phyloP scores from a whole-genome alignment of 2,888 invertebrate species.

The Drosophila cognata region DNA sequence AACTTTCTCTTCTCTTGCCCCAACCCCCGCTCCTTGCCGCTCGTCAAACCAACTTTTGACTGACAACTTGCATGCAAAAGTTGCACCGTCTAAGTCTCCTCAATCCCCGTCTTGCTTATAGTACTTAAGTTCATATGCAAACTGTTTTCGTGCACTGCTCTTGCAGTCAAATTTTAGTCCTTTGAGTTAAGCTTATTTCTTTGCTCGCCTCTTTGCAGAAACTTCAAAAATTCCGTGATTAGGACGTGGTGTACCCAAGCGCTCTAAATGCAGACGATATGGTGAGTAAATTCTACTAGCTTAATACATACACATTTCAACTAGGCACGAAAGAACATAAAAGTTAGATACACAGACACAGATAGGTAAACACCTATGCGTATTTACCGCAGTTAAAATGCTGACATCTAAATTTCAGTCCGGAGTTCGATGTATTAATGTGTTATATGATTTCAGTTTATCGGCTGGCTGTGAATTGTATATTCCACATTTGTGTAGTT shows the following conservation, averaged over 20 bases:
- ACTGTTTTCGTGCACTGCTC: constrained; percentile 12
- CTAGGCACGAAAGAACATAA: background rate
- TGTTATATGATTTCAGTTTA: background rate
- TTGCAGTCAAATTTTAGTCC: constrained; percentile 11
- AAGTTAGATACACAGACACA: background rate
- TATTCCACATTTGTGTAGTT: background rate
- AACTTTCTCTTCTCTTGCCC: constrained; percentile 29
- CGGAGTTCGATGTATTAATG: too few species aligned
- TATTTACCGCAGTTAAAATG: background rate
- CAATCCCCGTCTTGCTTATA: constrained; percentile 26
- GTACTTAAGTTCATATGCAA: constrained; percentile 22
- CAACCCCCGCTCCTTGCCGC: background rate
- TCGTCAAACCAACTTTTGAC: constrained; percentile 39
- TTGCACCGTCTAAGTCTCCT: constrained; percentile 33
- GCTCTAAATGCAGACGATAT: constrained; percentile 85
- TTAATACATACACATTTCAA: background rate
- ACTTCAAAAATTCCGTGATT: constrained; percentile 82
- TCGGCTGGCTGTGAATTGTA: background rate
- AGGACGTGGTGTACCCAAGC: constrained; percentile 85
- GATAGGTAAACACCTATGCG: background rate
- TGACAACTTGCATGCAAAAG: constrained; percentile 30
- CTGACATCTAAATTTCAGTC: background rate
- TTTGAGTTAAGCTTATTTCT: constrained; percentile 17
- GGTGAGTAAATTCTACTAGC: constrained; percentile 76
- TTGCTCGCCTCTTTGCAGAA: constrained; percentile 74